These are phyloP conservation scores for Cataglyphis livida DNA, from an alignment of 2,888 invertebrate genomes.

Conservation along the genomic window DNA sequence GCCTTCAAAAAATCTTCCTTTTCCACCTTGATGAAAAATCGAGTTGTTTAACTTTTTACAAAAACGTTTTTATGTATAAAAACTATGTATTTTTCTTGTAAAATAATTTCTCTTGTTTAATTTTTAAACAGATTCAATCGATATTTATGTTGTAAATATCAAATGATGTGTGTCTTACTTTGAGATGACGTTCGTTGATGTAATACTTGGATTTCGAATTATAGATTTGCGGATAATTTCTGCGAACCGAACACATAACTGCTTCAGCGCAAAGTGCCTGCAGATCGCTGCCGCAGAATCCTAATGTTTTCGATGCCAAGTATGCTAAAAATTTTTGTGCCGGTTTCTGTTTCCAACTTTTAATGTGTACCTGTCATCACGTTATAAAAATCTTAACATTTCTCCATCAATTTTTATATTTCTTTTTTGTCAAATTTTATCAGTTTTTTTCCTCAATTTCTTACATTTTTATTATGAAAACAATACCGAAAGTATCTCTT, in stretches of 20 bases:
- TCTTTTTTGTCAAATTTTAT: background rate
- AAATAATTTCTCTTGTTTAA: background rate
- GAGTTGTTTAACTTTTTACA: background rate
- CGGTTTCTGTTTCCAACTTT: conserved; percentile 86
- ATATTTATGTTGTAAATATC: conserved; percentile 10
- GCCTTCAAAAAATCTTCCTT: conserved; percentile 87
- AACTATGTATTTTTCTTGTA: background rate
- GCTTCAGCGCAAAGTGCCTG: conserved; percentile 89
- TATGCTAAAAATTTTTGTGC: conserved; percentile 86
- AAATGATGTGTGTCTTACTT: conserved; percentile 70
- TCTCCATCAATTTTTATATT: background rate
- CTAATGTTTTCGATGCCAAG: conserved; percentile 88
- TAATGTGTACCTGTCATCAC: conserved; percentile 85
- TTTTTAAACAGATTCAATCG: conserved; percentile 1
- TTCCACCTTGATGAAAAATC: conserved; percentile 84
- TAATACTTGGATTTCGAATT: conserved; percentile 87
- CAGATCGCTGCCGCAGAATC: conserved; percentile 89
- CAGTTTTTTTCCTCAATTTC: background rate
- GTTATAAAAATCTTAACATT: background rate
- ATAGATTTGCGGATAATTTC: conserved; percentile 89
- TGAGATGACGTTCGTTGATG: conserved; percentile 89
- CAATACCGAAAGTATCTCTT: conserved; percentile 91
- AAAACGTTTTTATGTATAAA: background rate
- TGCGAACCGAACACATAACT: conserved; percentile 87
- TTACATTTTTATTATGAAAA: background rate